These are phyloP conservation scores for Neodiprion lecontei DNA, from an alignment of 1,140 invertebrate genomes.

Conservation along the genomic window DNA sequence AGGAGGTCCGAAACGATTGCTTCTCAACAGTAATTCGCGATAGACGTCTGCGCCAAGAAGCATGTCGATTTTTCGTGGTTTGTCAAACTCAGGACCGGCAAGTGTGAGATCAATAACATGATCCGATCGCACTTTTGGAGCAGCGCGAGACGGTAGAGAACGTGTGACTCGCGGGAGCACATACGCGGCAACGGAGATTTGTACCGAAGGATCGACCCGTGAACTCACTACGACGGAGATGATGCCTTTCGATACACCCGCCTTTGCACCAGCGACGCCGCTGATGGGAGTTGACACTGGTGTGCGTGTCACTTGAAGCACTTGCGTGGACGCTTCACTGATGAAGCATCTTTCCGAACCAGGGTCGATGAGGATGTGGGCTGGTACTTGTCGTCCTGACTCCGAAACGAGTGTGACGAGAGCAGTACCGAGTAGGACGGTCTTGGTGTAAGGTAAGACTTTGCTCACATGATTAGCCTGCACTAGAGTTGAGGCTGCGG, in stretches of 20 bases:
- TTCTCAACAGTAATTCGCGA: neutral
- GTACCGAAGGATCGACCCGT: neutral
- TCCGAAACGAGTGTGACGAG: neutral
- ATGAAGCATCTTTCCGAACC: constrained; percentile 1
- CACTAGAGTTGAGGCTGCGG: neutral
- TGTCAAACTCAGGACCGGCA: neutral
- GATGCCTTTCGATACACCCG: neutral
- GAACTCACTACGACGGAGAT: neutral
- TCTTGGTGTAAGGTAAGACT: neutral
- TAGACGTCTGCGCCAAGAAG: constrained; percentile 24
- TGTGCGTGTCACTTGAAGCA: neutral
- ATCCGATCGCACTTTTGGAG: neutral
- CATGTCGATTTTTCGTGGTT: constrained; percentile 13
- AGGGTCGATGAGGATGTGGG: neutral
- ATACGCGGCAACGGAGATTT: constrained; percentile 14
- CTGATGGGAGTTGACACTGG: neutral
- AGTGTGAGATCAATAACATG: neutral
- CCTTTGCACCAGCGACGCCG: neutral
- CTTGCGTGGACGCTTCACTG: neutral
- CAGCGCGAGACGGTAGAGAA: constrained; percentile 8
- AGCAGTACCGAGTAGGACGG: neutral
- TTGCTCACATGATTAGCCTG: too few relatives aligned
- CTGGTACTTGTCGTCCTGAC: neutral
- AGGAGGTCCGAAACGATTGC: neutral
- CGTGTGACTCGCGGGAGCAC: constrained; percentile 22